phyloP scores from a whole-genome alignment of 2,797 vertebrate species.

The Gambelia wislizenii region DNA sequence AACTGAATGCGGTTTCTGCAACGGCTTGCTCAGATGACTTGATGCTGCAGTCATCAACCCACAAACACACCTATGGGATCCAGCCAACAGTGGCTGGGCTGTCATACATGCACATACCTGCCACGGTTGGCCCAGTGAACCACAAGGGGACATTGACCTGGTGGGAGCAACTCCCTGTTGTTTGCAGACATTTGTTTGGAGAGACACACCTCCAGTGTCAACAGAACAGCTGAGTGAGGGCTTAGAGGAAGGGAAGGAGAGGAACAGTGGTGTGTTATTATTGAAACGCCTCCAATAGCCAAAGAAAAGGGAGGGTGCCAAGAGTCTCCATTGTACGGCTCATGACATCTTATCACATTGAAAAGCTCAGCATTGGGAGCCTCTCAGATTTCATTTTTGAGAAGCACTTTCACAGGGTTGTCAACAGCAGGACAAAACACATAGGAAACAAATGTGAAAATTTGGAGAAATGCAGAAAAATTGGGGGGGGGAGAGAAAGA shows the following conservation, averaged over 20 bases:
- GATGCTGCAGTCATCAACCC: neutral
- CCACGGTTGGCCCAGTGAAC: neutral
- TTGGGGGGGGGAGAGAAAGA: neutral
- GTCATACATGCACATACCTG: neutral
- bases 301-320: neutral
- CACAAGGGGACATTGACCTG: neutral
- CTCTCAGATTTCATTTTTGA: neutral
- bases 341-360: neutral
- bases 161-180: neutral
- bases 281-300: neutral
- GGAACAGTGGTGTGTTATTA: too few relatives aligned
- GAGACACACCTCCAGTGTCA: conserved; percentile 37
- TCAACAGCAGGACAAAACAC: neutral
- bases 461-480: neutral
- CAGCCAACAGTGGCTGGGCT: neutral
- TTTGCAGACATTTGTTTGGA: conserved; percentile 30
- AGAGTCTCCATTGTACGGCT: neutral
- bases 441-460: neutral
- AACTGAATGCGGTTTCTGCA: too few relatives aligned
- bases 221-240: neutral
- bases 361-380: neutral
- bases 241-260: neutral
- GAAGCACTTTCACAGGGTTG: neutral
- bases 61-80: neutral
- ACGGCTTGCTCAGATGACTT: neutral